Evolutionary conservation across 2,888 invertebrate genomes (phyloP).

Genomic region (Formica aserva): DNA sequence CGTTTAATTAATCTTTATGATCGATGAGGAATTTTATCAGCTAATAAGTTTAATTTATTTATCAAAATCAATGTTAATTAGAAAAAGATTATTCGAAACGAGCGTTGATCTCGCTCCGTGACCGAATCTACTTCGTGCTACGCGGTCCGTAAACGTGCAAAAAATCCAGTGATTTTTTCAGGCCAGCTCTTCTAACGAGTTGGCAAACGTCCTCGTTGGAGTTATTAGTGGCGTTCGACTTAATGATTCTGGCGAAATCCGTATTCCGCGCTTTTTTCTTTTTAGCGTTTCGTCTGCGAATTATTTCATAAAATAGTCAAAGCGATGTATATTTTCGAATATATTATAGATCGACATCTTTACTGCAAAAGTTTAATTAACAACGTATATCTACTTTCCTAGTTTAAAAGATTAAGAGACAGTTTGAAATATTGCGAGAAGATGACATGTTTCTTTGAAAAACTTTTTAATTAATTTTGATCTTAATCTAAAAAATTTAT

Average conservation of each 20-base stretch:
- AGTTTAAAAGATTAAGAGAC: not conserved
- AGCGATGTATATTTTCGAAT: not conserved
- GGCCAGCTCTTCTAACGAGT: constrained; percentile 62
- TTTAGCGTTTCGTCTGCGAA: constrained; percentile 52
- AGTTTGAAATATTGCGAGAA: not conserved
- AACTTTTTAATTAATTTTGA: not conserved
- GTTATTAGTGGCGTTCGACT: constrained; percentile 69
- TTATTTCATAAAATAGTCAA: not conserved
- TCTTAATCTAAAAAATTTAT: not conserved
- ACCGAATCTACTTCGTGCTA: constrained; percentile 24
- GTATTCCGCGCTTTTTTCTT: constrained; percentile 37
- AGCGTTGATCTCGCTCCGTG: constrained; percentile 40
- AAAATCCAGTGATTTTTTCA: constrained; percentile 62
- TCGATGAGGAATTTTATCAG: constrained; percentile 67
- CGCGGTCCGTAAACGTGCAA: constrained; percentile 45
- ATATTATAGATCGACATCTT: not conserved
- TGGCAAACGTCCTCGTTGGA: constrained; percentile 54
- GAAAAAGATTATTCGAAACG: constrained; percentile 27
- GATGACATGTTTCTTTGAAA: not conserved
- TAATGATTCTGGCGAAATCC: constrained; percentile 65
- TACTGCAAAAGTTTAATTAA: constrained; percentile 1
- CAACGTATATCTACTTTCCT: not conserved
- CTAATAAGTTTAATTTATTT: constrained; percentile 76
- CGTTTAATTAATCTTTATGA: constrained; percentile 61
- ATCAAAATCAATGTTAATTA: constrained; percentile 69